Conservation (phyloP, 2,113 vertebrate species). For the Emydocephalus ijimae region DNA sequence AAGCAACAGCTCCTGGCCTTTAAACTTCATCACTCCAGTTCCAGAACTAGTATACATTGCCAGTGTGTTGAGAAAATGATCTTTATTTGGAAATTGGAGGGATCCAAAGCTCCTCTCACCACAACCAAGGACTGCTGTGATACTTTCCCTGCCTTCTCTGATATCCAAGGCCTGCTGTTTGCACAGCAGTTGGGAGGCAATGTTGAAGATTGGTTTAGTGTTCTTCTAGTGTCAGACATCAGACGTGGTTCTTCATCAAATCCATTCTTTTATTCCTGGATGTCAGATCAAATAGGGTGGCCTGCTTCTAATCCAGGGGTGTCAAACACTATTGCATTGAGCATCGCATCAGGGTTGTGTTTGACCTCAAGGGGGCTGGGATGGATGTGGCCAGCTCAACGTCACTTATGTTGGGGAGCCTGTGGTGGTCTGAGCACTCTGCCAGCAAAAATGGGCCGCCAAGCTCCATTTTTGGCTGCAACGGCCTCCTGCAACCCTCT, state of each 20-base stretch:
- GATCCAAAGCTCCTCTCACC: not conserved
- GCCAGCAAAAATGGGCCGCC: no score
- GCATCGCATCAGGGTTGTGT: no score
- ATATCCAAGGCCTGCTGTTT: not conserved
- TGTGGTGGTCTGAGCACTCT: no score
- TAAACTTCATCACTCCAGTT: not conserved
- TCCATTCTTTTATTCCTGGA: not conserved
- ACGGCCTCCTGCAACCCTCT: no score
- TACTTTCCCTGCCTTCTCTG: not conserved
- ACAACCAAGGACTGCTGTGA: not conserved
- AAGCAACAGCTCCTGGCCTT: slow-evolving; percentile 13
- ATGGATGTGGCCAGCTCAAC: no score
- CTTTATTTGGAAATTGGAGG: not conserved
- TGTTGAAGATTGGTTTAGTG: not conserved
- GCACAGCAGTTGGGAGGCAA: not conserved
- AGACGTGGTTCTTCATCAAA: not conserved
- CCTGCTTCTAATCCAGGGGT: not conserved
- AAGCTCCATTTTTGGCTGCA: no score
- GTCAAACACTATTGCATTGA: no score
- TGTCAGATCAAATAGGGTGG: not conserved
- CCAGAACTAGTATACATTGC: not conserved
- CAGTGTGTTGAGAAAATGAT: not conserved
- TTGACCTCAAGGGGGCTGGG: no score
- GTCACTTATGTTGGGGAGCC: no score
- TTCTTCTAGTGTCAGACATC: not conserved